These are phyloP conservation scores for Tenthredo livida DNA, from an alignment of 2,888 invertebrate genomes.

Conservation along the genomic window DNA sequence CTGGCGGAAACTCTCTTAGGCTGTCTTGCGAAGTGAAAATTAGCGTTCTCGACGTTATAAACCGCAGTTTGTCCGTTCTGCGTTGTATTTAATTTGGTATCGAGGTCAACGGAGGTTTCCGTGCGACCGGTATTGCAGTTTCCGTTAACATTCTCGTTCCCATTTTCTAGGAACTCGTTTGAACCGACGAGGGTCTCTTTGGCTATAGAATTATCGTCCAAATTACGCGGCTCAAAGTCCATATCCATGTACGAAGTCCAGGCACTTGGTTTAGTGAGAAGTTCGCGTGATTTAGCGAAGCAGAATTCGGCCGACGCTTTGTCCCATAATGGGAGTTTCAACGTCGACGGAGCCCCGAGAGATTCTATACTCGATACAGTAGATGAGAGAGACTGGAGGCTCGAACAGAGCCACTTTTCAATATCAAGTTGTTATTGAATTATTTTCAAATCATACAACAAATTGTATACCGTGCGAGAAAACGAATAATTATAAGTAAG, in stretches of 20 bases:
- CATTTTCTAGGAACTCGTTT: slow-evolving; percentile 72
- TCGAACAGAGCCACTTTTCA: slow-evolving; percentile 77
- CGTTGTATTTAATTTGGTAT: slow-evolving; percentile 54
- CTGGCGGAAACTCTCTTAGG: slow-evolving; percentile 74
- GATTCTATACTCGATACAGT: slow-evolving; percentile 78
- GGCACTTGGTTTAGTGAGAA: slow-evolving; percentile 82
- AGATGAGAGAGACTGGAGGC: slow-evolving; percentile 77
- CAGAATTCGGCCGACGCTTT: slow-evolving; percentile 87
- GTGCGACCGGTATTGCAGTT: slow-evolving; percentile 62
- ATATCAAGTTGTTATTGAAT: slow-evolving; percentile 54
- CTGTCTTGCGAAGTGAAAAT: slow-evolving; percentile 68
- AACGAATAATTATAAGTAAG: slow-evolving; percentile 2
- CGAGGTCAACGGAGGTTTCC: not conserved
- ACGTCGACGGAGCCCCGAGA: slow-evolving; percentile 77
- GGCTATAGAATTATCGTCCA: slow-evolving; percentile 65
- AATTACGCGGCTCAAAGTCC: slow-evolving; percentile 70
- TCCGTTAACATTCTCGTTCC: slow-evolving; percentile 59
- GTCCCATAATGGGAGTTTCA: slow-evolving; percentile 85
- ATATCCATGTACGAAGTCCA: slow-evolving; percentile 75
- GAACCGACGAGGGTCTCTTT: slow-evolving; percentile 73
- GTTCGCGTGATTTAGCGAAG: slow-evolving; percentile 86
- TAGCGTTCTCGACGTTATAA: slow-evolving; percentile 64
- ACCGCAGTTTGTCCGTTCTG: slow-evolving; percentile 69
- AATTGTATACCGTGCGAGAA: slow-evolving; percentile 33
- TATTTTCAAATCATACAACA: slow-evolving; percentile 55